Percentiles rank a stretch among this genome's conserved stretches.
These are phyloP conservation scores for Triplophysa tibetana DNA, from an alignment of 2,113 vertebrate genomes.

Conservation along the genomic window DNA sequence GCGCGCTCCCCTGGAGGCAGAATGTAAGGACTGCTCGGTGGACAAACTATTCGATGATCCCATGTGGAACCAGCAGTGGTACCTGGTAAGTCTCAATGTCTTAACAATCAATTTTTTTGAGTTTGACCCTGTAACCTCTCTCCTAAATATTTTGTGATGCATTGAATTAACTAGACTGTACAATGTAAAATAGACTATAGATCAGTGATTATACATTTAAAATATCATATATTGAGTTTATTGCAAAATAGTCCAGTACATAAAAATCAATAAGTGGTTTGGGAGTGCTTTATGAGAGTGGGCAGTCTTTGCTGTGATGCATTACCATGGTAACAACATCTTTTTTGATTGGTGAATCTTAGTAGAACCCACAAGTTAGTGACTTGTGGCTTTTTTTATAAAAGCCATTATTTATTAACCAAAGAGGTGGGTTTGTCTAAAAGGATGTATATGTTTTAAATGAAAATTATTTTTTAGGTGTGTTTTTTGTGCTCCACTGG, in stretches of 20 bases:
- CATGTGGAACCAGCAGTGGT: conserved; percentile 99
- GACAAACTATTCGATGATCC: conserved; percentile 93
- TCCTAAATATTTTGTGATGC: background rate
- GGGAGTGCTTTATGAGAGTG: background rate
- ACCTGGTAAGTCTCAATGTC: conserved; percentile 82
- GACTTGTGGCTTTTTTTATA: background rate
- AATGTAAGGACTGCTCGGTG: conserved; percentile 75
- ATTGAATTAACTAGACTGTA: background rate
- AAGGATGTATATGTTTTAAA: no score
- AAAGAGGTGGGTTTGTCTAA: background rate
- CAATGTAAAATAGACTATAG: background rate
- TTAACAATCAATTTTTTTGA: background rate
- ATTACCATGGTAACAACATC: background rate
- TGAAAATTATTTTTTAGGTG: no score
- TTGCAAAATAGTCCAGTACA: background rate
- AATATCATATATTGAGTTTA: background rate
- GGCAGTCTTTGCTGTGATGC: background rate
- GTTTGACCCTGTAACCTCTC: no score
- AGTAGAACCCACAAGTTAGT: background rate
- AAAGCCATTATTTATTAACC: background rate
- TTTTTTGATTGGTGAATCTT: background rate
- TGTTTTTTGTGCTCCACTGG: no score
- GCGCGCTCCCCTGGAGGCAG: conserved; percentile 69
- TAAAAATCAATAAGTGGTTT: background rate
- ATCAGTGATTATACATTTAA: no score